phyloP scores from a whole-genome alignment of 1,140 invertebrate genomes.

The Batillaria attramentaria region DNA sequence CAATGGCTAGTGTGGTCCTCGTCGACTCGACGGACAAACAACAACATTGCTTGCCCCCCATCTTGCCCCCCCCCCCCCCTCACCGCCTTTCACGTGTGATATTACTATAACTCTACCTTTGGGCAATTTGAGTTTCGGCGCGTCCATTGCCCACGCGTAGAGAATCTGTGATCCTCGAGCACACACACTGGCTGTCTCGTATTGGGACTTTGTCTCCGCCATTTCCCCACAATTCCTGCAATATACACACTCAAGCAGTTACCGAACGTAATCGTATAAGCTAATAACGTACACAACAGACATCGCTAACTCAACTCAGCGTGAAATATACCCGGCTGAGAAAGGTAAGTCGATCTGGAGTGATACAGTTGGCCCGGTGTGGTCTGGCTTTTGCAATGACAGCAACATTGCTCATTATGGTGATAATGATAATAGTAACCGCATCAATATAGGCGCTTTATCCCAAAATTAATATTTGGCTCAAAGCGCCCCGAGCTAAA shows the following conservation, averaged over 20 bases:
- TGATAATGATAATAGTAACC: background rate
- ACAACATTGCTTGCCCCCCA: too few species aligned
- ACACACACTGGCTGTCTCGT: slow-evolving; percentile 55
- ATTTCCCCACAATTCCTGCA: slow-evolving; percentile 71
- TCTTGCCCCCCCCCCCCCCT: too few species aligned
- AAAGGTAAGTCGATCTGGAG: too few species aligned
- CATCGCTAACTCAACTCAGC: too few species aligned
- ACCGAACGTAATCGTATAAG: background rate
- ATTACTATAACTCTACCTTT: slow-evolving; percentile 76
- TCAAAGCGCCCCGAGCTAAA: too few species aligned
- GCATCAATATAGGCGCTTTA: too few species aligned
- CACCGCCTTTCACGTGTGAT: too few species aligned
- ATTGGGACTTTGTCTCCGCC: slow-evolving; percentile 40
- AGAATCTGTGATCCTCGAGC: slow-evolving; percentile 77
- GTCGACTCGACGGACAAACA: too few species aligned
- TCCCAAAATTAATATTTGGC: too few species aligned
- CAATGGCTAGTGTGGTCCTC: too few species aligned
- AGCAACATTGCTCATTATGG: background rate
- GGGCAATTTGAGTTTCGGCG: slow-evolving; percentile 88
- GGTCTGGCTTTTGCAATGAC: background rate
- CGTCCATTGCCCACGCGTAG: slow-evolving; percentile 98
- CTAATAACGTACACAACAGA: background rate
- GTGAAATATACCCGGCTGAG: too few species aligned
- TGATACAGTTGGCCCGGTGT: background rate
- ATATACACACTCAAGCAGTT: background rate